Percentiles rank a stretch among this genome's conserved stretches.
phyloP scores from a whole-genome alignment of 2,888 invertebrate species.

The Apamea epomidion region DNA sequence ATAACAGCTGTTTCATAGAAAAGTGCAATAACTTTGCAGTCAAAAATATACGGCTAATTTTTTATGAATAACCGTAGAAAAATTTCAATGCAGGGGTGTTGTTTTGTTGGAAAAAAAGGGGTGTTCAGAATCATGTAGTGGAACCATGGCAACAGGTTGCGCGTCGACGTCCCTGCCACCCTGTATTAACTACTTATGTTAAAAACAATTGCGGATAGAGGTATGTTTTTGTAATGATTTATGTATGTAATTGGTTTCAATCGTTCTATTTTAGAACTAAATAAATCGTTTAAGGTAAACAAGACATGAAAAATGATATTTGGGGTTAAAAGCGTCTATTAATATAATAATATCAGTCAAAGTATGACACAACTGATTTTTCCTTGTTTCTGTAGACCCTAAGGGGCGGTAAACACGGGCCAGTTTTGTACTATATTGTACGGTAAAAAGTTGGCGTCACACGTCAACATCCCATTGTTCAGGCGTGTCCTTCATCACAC shows the following conservation, averaged over 20 bases:
- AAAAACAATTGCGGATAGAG: background rate
- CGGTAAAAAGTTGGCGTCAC: background rate
- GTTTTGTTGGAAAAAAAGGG: no score
- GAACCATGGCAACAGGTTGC: background rate
- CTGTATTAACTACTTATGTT: slow-evolving; percentile 10
- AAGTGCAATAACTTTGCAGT: no score
- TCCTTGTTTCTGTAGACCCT: background rate
- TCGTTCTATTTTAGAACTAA: background rate
- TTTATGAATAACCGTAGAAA: no score
- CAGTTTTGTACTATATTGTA: background rate
- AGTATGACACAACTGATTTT: background rate
- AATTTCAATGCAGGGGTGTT: no score
- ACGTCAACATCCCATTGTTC: background rate
- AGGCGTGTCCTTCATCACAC: no score
- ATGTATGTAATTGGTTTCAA: background rate
- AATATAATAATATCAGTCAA: background rate
- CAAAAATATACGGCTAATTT: no score
- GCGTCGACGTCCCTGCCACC: background rate
- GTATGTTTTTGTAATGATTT: background rate
- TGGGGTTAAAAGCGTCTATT: slow-evolving; percentile 26
- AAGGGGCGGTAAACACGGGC: background rate
- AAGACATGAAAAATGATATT: background rate
- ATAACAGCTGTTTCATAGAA: no score
- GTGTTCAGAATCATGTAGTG: no score
- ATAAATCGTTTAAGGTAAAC: slow-evolving; percentile 1